Conservation (phyloP, 2,797 vertebrate genomes). For the Fringilla coelebs region DNA sequence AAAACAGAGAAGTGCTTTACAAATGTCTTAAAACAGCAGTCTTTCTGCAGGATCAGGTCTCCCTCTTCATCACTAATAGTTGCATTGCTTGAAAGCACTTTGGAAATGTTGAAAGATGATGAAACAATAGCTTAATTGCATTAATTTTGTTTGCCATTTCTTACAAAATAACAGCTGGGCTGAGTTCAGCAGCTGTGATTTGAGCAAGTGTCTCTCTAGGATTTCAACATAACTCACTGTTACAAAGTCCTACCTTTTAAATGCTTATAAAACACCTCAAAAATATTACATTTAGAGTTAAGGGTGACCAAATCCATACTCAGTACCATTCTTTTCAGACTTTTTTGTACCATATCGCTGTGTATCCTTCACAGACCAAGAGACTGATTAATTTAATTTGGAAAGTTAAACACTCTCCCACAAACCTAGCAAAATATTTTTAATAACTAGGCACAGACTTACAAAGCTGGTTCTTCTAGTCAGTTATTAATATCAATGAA, state of each 20-base stretch:
- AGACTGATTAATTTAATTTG: not conserved
- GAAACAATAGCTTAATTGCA: slow-evolving; percentile 14
- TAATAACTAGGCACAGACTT: not conserved
- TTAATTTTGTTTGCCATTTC: slow-evolving; percentile 41
- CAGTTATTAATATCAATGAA: not conserved
- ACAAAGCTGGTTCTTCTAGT: slow-evolving; percentile 8
- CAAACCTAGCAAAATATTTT: not conserved
- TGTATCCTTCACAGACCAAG: not conserved
- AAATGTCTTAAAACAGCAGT: not conserved
- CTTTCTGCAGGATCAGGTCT: not conserved
- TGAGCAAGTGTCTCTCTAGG: not conserved
- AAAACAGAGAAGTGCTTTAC: not conserved
- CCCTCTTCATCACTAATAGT: not conserved
- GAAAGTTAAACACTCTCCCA: not conserved
- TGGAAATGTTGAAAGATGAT: not conserved
- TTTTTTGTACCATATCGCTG: not conserved
- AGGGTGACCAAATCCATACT: not conserved
- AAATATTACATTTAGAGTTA: not conserved
- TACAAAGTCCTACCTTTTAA: not conserved
- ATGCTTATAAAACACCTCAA: not conserved
- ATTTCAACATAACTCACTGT: not conserved
- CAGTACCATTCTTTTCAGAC: not conserved
- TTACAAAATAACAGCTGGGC: not conserved
- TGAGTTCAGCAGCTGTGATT: not conserved
- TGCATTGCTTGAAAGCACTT: not conserved